These are phyloP conservation scores for Polia nebulosa DNA, from an alignment of 2,888 invertebrate species.

Conservation along the genomic window DNA sequence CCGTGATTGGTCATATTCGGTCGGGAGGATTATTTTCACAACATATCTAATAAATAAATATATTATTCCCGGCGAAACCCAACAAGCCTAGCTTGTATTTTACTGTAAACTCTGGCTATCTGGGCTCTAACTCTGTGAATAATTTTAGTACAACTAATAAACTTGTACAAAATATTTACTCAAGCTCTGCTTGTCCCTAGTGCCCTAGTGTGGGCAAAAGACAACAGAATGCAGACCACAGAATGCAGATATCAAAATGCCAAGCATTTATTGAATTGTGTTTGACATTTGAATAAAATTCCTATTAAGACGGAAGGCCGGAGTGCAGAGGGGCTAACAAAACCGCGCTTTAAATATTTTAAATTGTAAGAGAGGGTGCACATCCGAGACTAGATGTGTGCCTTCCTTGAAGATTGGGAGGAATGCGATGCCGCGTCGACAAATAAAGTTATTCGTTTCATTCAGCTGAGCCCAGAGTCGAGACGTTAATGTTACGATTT, in stretches of 20 bases:
- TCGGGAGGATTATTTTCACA: too few species aligned
- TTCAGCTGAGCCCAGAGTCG: background rate
- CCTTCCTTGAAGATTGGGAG: background rate
- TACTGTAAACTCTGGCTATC: too few species aligned
- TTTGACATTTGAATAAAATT: slow-evolving; percentile 48
- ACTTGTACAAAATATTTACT: background rate
- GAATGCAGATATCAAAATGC: slow-evolving; percentile 21
- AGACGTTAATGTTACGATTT: background rate
- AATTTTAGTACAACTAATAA: slow-evolving; percentile 2
- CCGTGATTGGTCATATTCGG: too few species aligned
- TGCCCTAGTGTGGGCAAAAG: too few species aligned
- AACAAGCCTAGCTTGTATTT: too few species aligned
- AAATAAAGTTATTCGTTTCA: slow-evolving; percentile 10
- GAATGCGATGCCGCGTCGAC: background rate
- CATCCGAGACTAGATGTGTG: slow-evolving; percentile 20
- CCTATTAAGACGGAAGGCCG: slow-evolving; percentile 20
- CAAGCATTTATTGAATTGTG: slow-evolving; percentile 24
- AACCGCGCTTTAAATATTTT: slow-evolving; percentile 55
- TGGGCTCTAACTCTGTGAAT: background rate
- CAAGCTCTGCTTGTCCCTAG: background rate
- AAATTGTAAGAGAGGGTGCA: slow-evolving; percentile 40
- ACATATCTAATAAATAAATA: too few species aligned
- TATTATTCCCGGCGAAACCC: too few species aligned
- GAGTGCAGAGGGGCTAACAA: slow-evolving; percentile 30
- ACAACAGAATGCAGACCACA: background rate